These are phyloP conservation scores for Catharus bicknelli DNA, from an alignment of 2,113 vertebrate genomes.

Conservation along the genomic window DNA sequence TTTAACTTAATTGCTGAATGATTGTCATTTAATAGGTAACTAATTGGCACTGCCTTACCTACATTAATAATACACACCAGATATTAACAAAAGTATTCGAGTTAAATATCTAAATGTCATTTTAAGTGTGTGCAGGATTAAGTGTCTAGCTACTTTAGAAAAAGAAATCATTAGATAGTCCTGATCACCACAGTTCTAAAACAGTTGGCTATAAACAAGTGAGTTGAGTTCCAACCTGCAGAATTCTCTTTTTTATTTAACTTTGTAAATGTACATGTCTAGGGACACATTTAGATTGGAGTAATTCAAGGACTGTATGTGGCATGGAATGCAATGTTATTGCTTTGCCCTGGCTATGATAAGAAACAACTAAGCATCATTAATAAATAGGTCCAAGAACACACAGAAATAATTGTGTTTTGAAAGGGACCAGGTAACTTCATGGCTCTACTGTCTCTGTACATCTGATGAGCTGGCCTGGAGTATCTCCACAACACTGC, in stretches of 20 bases:
- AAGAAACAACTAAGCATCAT: not conserved
- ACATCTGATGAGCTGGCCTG: not conserved
- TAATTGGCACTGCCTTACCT: not conserved
- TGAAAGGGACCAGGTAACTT: not conserved
- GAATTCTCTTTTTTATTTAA: not conserved
- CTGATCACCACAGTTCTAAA: not conserved
- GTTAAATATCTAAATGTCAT: not conserved
- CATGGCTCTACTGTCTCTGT: not conserved
- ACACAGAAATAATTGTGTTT: not conserved
- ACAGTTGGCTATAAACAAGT: not conserved
- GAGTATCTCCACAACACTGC: not conserved
- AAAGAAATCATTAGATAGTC: not conserved
- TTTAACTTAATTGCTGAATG: not conserved
- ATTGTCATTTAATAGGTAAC: not conserved
- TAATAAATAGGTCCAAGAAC: not conserved
- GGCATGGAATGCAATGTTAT: not conserved
- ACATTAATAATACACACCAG: not conserved
- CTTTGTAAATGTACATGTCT: not conserved
- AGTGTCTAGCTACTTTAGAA: not conserved
- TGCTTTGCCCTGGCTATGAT: not conserved
- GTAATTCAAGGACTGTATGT: not conserved
- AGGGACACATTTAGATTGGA: not conserved
- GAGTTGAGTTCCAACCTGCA: rapidly evolving
- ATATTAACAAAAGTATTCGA: not conserved
- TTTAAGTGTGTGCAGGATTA: not conserved